phyloP scores from a whole-genome alignment of 2,797 vertebrate genomes.

The Pitangus sulphuratus region DNA sequence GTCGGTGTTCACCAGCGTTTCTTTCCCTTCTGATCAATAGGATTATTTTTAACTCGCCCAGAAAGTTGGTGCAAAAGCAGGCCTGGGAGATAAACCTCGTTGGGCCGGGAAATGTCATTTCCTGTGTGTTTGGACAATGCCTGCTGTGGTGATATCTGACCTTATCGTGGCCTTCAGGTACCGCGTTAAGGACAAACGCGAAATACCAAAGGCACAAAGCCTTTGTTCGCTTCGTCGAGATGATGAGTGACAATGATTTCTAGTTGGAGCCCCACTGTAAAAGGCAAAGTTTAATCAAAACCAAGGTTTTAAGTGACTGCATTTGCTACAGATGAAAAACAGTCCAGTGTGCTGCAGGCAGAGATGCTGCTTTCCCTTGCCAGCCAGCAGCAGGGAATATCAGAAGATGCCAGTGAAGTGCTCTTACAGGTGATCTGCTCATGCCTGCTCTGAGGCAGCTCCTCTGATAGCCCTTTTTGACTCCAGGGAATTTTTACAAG shows the following conservation, averaged over 20 bases:
- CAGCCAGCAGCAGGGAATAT: neutral
- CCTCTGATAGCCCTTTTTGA: neutral
- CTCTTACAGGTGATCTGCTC: neutral
- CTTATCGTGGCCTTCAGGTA: neutral
- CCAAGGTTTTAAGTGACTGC: conserved; percentile 10
- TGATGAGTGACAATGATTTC: neutral
- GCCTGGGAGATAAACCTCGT: neutral
- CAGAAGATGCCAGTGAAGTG: neutral
- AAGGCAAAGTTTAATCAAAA: conserved; percentile 33
- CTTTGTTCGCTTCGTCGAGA: neutral
- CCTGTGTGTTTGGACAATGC: neutral
- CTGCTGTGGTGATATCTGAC: neutral
- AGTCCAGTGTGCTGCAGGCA: neutral
- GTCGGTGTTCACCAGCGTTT: neutral
- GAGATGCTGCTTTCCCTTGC: neutral
- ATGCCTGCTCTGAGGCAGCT: neutral
- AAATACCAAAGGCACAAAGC: neutral
- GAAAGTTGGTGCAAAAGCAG: neutral
- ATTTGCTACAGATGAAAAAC: neutral
- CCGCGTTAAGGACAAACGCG: fast-evolving
- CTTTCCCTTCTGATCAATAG: conserved; percentile 26
- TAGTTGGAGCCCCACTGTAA: neutral
- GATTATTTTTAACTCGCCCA: conserved; percentile 19
- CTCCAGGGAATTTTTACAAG: neutral
- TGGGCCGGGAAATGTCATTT: neutral